These are phyloP conservation scores for Tetranychus cinnabarinus DNA, from an alignment of 1,140 invertebrate species.

Conservation along the genomic window DNA sequence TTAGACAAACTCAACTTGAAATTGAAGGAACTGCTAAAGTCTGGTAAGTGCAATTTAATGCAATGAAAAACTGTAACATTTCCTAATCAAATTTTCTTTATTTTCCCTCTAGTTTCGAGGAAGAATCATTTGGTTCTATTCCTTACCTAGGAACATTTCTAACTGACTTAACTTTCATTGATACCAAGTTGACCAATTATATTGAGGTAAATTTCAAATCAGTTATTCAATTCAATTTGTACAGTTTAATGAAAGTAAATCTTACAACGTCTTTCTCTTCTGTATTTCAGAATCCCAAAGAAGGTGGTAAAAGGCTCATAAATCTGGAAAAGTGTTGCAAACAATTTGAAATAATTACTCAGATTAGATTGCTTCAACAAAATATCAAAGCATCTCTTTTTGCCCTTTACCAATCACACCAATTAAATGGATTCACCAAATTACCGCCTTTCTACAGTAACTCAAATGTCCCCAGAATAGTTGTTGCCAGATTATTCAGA, in stretches of 20 bases:
- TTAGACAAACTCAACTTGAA: conserved; percentile 10
- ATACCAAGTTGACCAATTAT: conserved; percentile 41
- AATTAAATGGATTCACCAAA: conserved; percentile 1
- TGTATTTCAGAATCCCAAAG: conserved; percentile 17
- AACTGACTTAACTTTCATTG: conserved; percentile 95
- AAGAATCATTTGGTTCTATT: conserved; percentile 47
- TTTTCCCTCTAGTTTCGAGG: conserved; percentile 1
- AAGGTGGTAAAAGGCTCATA: conserved; percentile 39
- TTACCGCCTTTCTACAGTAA: conserved; percentile 1
- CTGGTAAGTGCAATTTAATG: background rate
- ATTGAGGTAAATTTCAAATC: conserved; percentile 1
- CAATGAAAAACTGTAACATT: background rate
- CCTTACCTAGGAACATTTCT: conserved; percentile 94
- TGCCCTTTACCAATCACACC: conserved; percentile 4
- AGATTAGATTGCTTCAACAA: conserved; percentile 74
- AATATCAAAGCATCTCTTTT: conserved; percentile 7
- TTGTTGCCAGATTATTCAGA: conserved; percentile 9
- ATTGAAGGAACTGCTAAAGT: conserved; percentile 14
- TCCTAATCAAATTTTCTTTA: background rate
- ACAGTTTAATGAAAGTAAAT: background rate
- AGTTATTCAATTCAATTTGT: too few species aligned
- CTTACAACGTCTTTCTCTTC: background rate
- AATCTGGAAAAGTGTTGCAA: conserved; percentile 96
- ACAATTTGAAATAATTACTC: conserved; percentile 95
- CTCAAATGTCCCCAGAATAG: conserved; percentile 4